phyloP scores from a whole-genome alignment of 2,113 vertebrate genomes.

The Hippolais icterina region DNA sequence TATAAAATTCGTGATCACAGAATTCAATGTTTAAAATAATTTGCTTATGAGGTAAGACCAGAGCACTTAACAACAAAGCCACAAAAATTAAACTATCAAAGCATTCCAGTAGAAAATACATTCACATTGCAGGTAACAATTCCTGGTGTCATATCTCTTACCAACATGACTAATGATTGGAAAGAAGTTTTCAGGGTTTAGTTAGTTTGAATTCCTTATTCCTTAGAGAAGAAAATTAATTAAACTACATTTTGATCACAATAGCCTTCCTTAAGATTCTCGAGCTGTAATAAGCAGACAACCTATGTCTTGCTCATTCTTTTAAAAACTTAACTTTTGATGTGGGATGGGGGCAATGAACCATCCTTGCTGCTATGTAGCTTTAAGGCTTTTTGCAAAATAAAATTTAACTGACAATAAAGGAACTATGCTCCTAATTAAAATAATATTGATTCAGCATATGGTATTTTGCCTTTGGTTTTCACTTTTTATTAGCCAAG shows the following conservation, averaged over 20 bases:
- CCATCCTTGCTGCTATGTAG: neutral
- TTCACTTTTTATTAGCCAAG: conserved; percentile 58
- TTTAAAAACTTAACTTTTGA: conserved; percentile 40
- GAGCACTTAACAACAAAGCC: neutral
- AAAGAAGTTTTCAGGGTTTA: conserved; percentile 7
- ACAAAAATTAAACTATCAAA: neutral
- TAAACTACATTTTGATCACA: conserved; percentile 25
- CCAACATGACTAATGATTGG: neutral
- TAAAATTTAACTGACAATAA: conserved; percentile 50
- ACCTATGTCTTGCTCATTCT: neutral
- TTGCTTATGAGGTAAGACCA: neutral
- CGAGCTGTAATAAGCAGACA: neutral
- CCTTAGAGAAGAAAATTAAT: conserved; percentile 24
- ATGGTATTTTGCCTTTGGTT: conserved; percentile 61
- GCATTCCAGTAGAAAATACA: neutral
- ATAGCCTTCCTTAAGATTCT: neutral
- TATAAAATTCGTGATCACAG: neutral
- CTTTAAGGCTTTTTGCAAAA: conserved; percentile 45
- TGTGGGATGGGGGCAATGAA: conserved; percentile 8
- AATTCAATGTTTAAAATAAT: neutral
- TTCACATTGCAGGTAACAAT: neutral
- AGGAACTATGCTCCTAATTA: conserved; percentile 50
- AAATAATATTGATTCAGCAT: conserved; percentile 63
- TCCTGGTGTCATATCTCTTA: neutral
- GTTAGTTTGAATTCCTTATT: conserved; percentile 28